phyloP scores from a whole-genome alignment of 2,113 vertebrate genomes.

The Puffinus mauretanicus region DNA sequence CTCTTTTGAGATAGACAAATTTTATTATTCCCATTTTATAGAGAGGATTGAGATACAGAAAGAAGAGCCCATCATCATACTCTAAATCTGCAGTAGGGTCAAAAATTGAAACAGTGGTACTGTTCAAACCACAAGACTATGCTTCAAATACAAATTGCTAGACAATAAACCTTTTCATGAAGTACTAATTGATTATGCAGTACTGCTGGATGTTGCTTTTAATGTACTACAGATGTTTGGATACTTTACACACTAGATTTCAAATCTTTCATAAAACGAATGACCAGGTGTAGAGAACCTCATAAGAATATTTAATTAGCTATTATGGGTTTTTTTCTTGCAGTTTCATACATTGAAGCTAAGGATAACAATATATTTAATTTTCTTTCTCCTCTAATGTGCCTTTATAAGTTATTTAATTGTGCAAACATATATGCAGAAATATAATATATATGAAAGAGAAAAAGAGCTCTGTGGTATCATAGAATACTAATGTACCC shows the following conservation, averaged over 20 bases:
- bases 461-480: background rate
- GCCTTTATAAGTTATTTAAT: background rate
- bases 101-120: background rate
- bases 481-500: background rate
- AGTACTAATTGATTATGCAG: background rate
- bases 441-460: background rate
- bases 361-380: background rate
- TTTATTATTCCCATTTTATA: background rate
- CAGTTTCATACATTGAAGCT: background rate
- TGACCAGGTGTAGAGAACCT: background rate
- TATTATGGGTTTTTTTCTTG: background rate
- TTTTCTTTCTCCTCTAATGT: background rate
- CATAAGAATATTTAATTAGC: background rate
- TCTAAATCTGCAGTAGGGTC: background rate
- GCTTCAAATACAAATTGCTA: background rate
- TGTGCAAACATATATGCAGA: background rate
- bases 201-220: background rate
- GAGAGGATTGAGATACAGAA: background rate
- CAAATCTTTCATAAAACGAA: background rate
- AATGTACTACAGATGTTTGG: background rate
- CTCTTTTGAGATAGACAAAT: background rate
- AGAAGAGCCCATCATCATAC: background rate
- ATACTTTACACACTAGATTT: background rate
- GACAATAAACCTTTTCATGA: background rate
- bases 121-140: background rate